phyloP scores from a whole-genome alignment of 2,797 vertebrate genomes.

The Hoplostethus atlanticus region DNA sequence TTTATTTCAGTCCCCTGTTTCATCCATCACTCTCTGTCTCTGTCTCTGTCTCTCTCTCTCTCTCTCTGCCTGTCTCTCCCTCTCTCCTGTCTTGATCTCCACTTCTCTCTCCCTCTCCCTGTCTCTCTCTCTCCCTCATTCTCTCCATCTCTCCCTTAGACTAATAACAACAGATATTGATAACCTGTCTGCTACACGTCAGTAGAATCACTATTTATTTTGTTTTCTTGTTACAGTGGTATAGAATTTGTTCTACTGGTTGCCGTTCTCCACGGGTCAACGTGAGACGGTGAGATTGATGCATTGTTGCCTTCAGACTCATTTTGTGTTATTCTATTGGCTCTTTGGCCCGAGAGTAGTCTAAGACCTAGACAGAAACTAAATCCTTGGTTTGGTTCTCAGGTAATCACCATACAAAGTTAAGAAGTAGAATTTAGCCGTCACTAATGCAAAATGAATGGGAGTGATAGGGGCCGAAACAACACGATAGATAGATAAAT shows the following conservation, averaged over 20 bases:
- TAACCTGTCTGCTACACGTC: slow-evolving; percentile 67
- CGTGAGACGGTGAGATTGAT: slow-evolving; percentile 55
- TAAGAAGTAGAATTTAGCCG: background rate
- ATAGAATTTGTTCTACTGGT: slow-evolving; percentile 33
- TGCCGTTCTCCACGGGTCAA: slow-evolving; percentile 26
- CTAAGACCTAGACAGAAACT: background rate
- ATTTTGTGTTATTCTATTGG: slow-evolving; percentile 48
- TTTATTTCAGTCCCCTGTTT: slow-evolving; percentile 68
- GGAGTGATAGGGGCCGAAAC: too few relatives aligned
- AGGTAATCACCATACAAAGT: slow-evolving; percentile 27
- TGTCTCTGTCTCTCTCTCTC: slow-evolving; percentile 12
- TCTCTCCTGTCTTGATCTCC: slow-evolving; percentile 37
- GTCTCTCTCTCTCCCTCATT: slow-evolving; percentile 43
- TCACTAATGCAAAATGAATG: slow-evolving; percentile 21
- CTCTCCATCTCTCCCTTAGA: slow-evolving; percentile 39
- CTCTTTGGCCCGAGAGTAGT: slow-evolving; percentile 23
- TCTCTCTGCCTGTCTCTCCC: slow-evolving; percentile 15
- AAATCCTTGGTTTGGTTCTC: slow-evolving; percentile 22
- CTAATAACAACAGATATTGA: slow-evolving; percentile 73
- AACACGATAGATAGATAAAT: slow-evolving; percentile 3
- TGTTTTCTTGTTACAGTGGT: slow-evolving; percentile 41
- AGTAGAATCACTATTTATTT: slow-evolving; percentile 58
- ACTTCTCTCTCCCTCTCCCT: slow-evolving; percentile 17
- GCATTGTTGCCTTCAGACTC: slow-evolving; percentile 23
- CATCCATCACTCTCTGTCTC: slow-evolving; percentile 69